These are phyloP conservation scores for Sturnus vulgaris DNA, from an alignment of 2,113 vertebrate species.

Conservation along the genomic window DNA sequence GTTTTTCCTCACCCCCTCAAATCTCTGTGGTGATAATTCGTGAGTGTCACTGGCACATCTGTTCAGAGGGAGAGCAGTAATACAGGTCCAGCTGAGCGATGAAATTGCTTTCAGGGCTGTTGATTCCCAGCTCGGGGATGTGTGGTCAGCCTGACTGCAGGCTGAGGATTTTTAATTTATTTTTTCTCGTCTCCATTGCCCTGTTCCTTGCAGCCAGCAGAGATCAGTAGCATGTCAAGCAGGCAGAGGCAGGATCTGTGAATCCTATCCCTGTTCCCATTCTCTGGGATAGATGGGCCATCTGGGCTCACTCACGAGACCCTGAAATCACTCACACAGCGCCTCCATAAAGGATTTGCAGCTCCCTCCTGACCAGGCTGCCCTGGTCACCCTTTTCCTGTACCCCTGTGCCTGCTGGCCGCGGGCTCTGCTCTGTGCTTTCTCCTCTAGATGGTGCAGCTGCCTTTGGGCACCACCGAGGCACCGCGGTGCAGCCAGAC, in stretches of 20 bases:
- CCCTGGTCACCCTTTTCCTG: neutral
- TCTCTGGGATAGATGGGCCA: neutral
- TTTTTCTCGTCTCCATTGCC: neutral
- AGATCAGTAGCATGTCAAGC: neutral
- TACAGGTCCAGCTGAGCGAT: slow-evolving; percentile 25
- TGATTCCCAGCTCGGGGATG: neutral
- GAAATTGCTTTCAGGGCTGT: slow-evolving; percentile 47
- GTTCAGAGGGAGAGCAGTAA: neutral
- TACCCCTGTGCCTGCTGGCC: neutral
- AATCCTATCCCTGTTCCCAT: neutral
- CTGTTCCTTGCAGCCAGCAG: neutral
- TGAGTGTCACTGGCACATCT: slow-evolving; percentile 28
- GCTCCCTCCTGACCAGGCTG: neutral
- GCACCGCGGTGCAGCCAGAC: neutral
- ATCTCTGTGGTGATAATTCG: neutral
- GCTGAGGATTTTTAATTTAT: neutral
- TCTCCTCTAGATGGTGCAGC: slow-evolving; percentile 63
- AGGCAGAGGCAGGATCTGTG: neutral
- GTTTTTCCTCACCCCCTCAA: neutral
- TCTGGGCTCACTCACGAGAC: neutral
- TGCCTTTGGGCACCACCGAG: neutral
- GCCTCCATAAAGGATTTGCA: neutral
- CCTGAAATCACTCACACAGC: neutral
- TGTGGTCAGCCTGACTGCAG: neutral
- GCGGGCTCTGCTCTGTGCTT: neutral